phyloP scores from a whole-genome alignment of 2,797 vertebrate species.

The Oryzias sinensis region DNA sequence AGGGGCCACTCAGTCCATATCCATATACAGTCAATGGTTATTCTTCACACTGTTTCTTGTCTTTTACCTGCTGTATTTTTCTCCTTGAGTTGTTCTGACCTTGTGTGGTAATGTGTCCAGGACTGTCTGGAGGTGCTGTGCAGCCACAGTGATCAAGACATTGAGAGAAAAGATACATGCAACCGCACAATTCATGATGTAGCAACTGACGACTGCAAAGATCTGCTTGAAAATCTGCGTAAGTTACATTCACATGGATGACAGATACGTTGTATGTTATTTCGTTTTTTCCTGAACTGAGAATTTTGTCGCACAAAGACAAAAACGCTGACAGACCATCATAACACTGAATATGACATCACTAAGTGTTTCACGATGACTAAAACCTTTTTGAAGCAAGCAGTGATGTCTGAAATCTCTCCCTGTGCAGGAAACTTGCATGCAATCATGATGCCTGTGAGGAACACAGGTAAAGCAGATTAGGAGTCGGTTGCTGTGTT shows the following conservation, averaged over 20 bases:
- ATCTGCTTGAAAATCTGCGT: slow-evolving; percentile 94
- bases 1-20: no score
- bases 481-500: slow-evolving; percentile 6
- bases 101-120: slow-evolving; percentile 58
- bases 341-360: no score
- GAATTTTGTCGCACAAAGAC: not conserved
- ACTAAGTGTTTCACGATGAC: not conserved
- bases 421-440: slow-evolving; percentile 9
- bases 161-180: slow-evolving; percentile 88
- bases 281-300: not conserved
- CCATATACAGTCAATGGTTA: no score
- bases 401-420: not conserved
- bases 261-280: not conserved
- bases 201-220: slow-evolving; percentile 97
- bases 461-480: slow-evolving; percentile 7
- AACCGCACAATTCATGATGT: slow-evolving; percentile 91
- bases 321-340: not conserved
- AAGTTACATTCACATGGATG: slow-evolving; percentile 52
- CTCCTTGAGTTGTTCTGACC: not conserved
- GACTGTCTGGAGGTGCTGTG: slow-evolving; percentile 94
- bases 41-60: no score
- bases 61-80: no score
- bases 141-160: slow-evolving; percentile 87
- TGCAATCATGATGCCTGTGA: slow-evolving; percentile 1
- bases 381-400: not conserved